These are phyloP conservation scores for Lasioglossum albipes DNA, from an alignment of 1,140 invertebrate genomes.

Conservation along the genomic window DNA sequence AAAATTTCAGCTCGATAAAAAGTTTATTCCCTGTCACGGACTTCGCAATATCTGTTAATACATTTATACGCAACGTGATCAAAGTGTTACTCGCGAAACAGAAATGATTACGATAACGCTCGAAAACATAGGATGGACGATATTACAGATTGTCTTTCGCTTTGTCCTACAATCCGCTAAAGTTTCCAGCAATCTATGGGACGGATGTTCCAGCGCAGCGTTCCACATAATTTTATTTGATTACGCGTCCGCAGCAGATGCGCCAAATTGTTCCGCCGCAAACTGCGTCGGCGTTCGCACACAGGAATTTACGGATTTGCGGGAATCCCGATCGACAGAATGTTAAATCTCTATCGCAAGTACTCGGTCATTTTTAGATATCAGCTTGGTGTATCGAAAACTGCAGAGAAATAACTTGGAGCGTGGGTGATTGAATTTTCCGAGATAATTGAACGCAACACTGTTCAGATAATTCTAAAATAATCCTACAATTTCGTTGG, in stretches of 20 bases:
- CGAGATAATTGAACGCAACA: too few relatives aligned
- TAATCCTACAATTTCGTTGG: too few relatives aligned
- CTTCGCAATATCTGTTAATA: too few relatives aligned
- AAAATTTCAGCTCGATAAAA: not conserved
- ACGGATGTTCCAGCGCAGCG: not conserved
- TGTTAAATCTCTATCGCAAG: not conserved
- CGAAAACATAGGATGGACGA: not conserved
- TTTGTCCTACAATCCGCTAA: not conserved
- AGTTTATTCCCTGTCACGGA: too few relatives aligned
- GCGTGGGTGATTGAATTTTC: too few relatives aligned
- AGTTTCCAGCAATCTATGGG: not conserved
- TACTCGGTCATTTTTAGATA: not conserved
- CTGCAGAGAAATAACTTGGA: too few relatives aligned
- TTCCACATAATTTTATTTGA: conserved; percentile 6
- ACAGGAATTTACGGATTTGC: not conserved
- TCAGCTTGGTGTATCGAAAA: too few relatives aligned
- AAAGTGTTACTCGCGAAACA: too few relatives aligned
- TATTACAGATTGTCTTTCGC: not conserved
- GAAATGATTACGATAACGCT: too few relatives aligned
- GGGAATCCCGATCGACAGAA: not conserved
- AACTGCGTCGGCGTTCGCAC: not conserved
- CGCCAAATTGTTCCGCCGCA: conserved; percentile 4
- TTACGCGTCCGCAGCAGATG: too few relatives aligned
- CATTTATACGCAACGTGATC: too few relatives aligned
- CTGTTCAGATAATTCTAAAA: too few relatives aligned